Evolutionary conservation across 2,113 vertebrate genomes (phyloP).

Genomic region (Dicaeum eximium): DNA sequence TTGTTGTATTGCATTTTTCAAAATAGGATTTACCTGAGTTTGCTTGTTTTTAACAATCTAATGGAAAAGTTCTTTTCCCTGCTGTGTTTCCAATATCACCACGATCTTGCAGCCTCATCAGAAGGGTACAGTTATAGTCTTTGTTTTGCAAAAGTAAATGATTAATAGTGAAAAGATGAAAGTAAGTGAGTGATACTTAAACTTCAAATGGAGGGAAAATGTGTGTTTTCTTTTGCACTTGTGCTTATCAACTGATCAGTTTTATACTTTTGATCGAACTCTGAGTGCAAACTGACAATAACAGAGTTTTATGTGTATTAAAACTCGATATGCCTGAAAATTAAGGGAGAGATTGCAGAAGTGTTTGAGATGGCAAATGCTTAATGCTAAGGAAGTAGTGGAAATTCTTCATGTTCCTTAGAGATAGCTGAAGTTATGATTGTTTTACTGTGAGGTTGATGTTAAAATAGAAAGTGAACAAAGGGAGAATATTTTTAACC

Average conservation of each 20-base stretch:
- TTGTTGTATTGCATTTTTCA: not conserved
- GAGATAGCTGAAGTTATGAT: not conserved
- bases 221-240: not conserved
- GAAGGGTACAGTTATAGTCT: not conserved
- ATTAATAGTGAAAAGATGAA: not conserved
- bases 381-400: not conserved
- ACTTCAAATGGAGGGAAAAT: not conserved
- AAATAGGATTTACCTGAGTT: not conserved
- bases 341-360: not conserved
- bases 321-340: not conserved
- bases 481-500: not conserved
- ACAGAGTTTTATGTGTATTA: not conserved
- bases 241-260: not conserved
- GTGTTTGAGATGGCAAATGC: not conserved
- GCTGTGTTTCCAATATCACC: not conserved
- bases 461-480: not conserved
- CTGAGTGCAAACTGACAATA: not conserved
- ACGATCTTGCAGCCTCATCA: not conserved
- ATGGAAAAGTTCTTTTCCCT: not conserved
- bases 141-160: not conserved
- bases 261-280: not conserved
- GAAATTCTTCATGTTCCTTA: not conserved
- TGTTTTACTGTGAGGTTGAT: not conserved
- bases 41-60: not conserved
- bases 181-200: not conserved